These are phyloP conservation scores for Rhinogobio ventralis DNA, from an alignment of 2,797 vertebrate genomes.

Conservation along the genomic window DNA sequence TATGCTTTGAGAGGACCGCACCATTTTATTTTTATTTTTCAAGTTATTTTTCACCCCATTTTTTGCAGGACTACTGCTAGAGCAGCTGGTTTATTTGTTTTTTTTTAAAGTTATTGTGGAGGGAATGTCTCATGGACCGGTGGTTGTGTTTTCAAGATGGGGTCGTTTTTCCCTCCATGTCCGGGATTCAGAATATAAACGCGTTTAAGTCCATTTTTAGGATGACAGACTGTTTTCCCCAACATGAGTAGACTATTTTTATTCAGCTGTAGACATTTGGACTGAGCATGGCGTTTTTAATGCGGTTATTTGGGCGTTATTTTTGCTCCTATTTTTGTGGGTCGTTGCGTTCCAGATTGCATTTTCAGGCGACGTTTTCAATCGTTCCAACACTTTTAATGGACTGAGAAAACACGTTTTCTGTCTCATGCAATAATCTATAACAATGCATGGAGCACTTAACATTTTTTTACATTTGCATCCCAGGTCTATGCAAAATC, in stretches of 20 bases:
- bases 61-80: constrained; percentile 60
- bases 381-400: constrained; percentile 54
- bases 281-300: constrained; percentile 56
- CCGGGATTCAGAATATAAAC: constrained; percentile 64
- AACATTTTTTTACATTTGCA: constrained; percentile 1
- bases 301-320: constrained; percentile 55
- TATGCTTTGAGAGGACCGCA: constrained; percentile 60
- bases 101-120: constrained; percentile 65
- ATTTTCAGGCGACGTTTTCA: constrained; percentile 64
- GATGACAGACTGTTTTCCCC: constrained; percentile 53
- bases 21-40: constrained; percentile 66
- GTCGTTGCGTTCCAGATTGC: constrained; percentile 58
- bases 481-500: background rate
- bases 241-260: constrained; percentile 39
- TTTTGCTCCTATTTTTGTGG: constrained; percentile 60
- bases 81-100: constrained; percentile 59
- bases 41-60: constrained; percentile 59
- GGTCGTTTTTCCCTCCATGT: constrained; percentile 62
- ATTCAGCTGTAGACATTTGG: constrained; percentile 44
- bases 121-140: constrained; percentile 63
- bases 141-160: constrained; percentile 59
- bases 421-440: constrained; percentile 46
- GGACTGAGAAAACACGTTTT: constrained; percentile 56
- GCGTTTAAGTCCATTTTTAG: constrained; percentile 60
- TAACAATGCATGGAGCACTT: constrained; percentile 36